Evolutionary conservation across 1,140 invertebrate genomes (phyloP).

Genomic region (Luehdorfia chinensis): DNA sequence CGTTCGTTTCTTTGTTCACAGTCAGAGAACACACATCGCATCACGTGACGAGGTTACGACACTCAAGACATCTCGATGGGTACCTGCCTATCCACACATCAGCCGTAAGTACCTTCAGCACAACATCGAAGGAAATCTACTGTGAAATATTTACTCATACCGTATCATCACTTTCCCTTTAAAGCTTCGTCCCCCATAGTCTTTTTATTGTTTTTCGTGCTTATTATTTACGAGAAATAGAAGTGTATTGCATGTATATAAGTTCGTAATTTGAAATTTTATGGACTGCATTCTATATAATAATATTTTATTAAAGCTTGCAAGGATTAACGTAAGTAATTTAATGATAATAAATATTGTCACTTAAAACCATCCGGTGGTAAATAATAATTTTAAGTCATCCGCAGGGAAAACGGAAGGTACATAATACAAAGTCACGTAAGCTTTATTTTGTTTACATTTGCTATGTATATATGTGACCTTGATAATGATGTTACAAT

Average conservation of each 20-base stretch:
- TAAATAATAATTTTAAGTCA: conserved; percentile 6
- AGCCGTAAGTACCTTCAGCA: conserved; percentile 51
- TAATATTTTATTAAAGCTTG: conserved; percentile 33
- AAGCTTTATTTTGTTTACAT: conserved; percentile 1
- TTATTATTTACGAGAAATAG: conserved; percentile 42
- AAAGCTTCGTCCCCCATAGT: conserved; percentile 62
- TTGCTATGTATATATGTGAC: background rate
- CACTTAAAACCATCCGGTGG: too few relatives aligned
- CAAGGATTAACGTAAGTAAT: conserved; percentile 17
- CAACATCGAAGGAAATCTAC: conserved; percentile 25
- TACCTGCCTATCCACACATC: conserved; percentile 55
- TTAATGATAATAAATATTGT: background rate
- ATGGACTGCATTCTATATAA: conserved; percentile 27
- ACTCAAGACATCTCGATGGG: conserved; percentile 63
- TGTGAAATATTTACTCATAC: conserved; percentile 25
- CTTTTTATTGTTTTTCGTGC: conserved; percentile 59
- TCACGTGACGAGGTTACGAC: conserved; percentile 63
- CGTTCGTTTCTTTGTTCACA: conserved; percentile 38
- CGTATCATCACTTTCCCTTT: conserved; percentile 35
- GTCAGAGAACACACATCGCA: conserved; percentile 58
- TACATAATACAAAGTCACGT: conserved; percentile 1
- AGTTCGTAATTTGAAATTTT: conserved; percentile 19
- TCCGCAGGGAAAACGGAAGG: conserved; percentile 9
- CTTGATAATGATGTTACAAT: too few relatives aligned
- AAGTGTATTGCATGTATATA: conserved; percentile 48